Evolutionary conservation across 2,797 vertebrate genomes (phyloP), one percentile per base, ranked within the genome.

Genomic region (Macropus fuliginosus): DNA sequence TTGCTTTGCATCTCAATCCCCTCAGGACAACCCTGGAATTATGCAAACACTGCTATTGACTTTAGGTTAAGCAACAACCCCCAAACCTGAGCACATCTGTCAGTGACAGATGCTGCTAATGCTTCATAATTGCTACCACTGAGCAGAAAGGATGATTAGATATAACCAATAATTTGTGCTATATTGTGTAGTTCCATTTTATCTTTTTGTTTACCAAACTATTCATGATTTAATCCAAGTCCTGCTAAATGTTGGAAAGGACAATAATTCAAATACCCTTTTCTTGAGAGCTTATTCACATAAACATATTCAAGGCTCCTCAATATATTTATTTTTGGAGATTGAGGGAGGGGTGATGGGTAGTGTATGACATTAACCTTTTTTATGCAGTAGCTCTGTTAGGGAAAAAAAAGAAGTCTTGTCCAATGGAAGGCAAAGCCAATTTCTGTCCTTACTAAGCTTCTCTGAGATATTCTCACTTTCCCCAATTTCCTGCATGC

Each of bases 61-160:
- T 97, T 40, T 96, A 95, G 91, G 91, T 97, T 98, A 97, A 98
- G 94, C 96, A 98, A 97, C 91, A 98, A 90, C 94, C 93, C 97
- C 96, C 96, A 98, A 97, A 98, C 96, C 97, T 97, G 96, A 92
- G 50, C 92, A 92, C 97, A 98, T 98, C 98, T 98, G 98, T 96
- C 96, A 97, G 97, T 46, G 95, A 95, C 97, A 98, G 97, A 98
- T 98, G 97, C 92, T 97, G 91, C 95, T 96, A 96, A 97, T 95
- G 74, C 59, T 96, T 91, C 0, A 31, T 96, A 96, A 95, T 28
- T 97, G 97, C 95, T 96, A 97, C 92, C 59, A 93, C 59, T 95
- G 92, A 98, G 94, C 27, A 8, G 1, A 24, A 91, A 96, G 94
- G 92, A 40, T 56, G 92, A 97, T 96, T 96, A 95, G 91, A 96